phyloP scores from a whole-genome alignment of 2,888 invertebrate genomes.

The Teinopalpus imperialis region DNA sequence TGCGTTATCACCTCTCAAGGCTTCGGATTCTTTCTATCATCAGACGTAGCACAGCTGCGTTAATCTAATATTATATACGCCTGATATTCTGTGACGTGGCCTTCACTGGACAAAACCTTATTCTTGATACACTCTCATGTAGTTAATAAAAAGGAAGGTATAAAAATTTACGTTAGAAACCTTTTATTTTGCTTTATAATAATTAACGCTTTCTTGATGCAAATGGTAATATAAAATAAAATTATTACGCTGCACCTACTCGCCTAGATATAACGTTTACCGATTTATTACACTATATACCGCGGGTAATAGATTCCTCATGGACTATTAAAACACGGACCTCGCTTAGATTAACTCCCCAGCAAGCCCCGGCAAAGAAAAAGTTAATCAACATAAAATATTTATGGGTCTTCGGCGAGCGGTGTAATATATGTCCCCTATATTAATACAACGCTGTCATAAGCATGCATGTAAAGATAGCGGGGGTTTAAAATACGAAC shows the following conservation, averaged over 20 bases:
- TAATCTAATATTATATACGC: no score
- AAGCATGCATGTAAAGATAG: constrained; percentile 26
- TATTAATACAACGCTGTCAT: constrained; percentile 26
- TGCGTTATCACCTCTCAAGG: no score
- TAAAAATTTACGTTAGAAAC: no score
- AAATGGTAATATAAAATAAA: constrained; percentile 9
- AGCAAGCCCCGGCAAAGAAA: constrained; percentile 19
- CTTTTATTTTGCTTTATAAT: not conserved
- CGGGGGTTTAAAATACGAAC: constrained; percentile 23
- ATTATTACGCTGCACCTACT: not conserved
- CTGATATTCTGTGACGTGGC: no score
- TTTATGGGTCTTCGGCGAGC: constrained; percentile 25
- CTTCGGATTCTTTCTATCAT: no score
- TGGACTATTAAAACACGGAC: constrained; percentile 25
- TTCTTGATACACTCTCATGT: no score
- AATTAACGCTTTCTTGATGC: constrained; percentile 3
- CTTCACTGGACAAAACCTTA: no score
- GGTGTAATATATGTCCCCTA: constrained; percentile 27
- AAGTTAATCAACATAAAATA: constrained; percentile 28
- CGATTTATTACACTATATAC: constrained; percentile 19
- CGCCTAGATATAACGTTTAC: constrained; percentile 13
- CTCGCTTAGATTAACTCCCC: constrained; percentile 21
- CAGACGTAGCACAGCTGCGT: no score
- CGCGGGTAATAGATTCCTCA: constrained; percentile 20
- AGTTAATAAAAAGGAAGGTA: no score